A percentile compares a stretch with the other conserved stretches of the same genome.
These are phyloP conservation scores for Saccostrea echinata DNA, from an alignment of 1,140 invertebrate genomes.

Conservation along the genomic window DNA sequence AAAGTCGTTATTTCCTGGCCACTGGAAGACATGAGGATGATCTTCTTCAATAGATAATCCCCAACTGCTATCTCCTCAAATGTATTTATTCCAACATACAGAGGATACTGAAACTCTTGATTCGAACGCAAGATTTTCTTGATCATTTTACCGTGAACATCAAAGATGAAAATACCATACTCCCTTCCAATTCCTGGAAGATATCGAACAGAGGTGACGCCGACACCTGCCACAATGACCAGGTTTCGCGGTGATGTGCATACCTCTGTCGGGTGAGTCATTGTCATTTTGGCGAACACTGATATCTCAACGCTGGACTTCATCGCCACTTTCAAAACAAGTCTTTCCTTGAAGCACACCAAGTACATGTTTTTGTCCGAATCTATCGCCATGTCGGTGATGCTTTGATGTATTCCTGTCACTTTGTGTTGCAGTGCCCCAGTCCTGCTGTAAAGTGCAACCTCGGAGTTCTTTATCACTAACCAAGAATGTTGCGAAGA, in stretches of 20 bases:
- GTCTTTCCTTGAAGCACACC: constrained; percentile 31
- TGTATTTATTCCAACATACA: constrained; percentile 1
- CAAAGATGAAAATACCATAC: constrained; percentile 20
- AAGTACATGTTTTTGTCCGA: constrained; percentile 24
- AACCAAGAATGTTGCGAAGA: constrained; percentile 6
- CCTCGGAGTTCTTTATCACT: constrained; percentile 17
- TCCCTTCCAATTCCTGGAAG: background rate
- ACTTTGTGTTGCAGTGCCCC: constrained; percentile 9
- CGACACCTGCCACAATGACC: constrained; percentile 16
- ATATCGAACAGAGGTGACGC: constrained; percentile 8
- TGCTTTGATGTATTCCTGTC: background rate
- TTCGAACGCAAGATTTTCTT: background rate
- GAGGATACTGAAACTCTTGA: constrained; percentile 10
- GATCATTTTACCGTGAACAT: constrained; percentile 3
- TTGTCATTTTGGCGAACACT: background rate
- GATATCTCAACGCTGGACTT: background rate
- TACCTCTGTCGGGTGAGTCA: constrained; percentile 22
- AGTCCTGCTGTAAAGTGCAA: constrained; percentile 19
- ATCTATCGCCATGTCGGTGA: constrained; percentile 19
- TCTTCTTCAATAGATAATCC: constrained; percentile 29
- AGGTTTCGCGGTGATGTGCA: background rate
- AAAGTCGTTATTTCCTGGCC: background rate
- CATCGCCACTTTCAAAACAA: constrained; percentile 5
- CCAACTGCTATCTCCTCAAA: constrained; percentile 36
- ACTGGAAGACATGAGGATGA: background rate